Conservation (phyloP, 2,113 vertebrate species). For the Phocoena sinus region DNA sequence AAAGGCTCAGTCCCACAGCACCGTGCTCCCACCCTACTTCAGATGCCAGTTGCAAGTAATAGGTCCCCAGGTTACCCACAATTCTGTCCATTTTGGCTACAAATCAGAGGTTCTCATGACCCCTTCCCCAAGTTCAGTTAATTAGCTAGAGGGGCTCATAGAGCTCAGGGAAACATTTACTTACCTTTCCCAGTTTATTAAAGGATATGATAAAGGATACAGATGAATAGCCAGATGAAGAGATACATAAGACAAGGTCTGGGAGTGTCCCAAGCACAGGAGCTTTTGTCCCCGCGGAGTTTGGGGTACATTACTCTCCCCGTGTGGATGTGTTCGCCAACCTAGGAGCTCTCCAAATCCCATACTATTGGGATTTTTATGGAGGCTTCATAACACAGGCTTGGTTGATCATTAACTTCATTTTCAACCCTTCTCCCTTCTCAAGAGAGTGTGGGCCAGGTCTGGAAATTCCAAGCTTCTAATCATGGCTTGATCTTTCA, state of each 20-base stretch:
- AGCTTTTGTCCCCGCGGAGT: background rate
- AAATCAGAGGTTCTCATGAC: background rate
- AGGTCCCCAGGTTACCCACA: background rate
- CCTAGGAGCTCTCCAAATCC: background rate
- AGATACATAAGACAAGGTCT: background rate
- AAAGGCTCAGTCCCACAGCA: background rate
- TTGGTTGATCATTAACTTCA: background rate
- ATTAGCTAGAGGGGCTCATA: background rate
- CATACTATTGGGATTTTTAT: background rate
- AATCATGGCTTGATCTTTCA: background rate
- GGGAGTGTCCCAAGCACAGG: background rate
- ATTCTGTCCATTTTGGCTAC: background rate
- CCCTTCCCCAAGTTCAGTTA: background rate
- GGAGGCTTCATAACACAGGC: background rate
- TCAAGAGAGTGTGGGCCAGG: background rate
- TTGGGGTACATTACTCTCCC: background rate
- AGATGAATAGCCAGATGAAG: background rate
- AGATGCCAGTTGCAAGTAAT: background rate
- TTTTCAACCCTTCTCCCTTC: background rate
- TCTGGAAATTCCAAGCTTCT: background rate
- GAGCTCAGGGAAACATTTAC: background rate
- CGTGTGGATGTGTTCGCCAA: rapidly evolving
- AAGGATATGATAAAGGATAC: background rate
- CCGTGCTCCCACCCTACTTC: background rate
- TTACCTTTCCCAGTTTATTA: background rate